These are phyloP conservation scores for Mormyrus lacerda DNA, from an alignment of 2,113 vertebrate species.

Conservation along the genomic window DNA sequence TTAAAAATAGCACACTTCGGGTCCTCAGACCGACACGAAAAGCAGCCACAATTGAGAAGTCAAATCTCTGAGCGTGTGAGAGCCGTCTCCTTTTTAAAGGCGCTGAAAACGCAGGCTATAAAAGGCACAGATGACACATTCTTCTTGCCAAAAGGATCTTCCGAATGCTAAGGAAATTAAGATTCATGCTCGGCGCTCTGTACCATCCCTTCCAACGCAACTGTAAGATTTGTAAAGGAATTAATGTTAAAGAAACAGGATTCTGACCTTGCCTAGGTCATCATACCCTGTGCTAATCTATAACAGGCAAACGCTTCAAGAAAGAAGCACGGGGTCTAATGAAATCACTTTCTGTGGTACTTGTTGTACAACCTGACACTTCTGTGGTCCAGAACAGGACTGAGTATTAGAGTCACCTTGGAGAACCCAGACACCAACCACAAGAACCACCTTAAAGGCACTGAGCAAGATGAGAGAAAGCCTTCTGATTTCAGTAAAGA, in stretches of 20 bases:
- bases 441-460: neutral
- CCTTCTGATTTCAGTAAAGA: neutral
- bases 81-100: neutral
- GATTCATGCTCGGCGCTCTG: neutral
- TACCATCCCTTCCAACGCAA: neutral
- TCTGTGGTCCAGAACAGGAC: neutral
- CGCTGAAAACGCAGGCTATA: neutral
- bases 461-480: neutral
- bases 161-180: constrained; percentile 6
- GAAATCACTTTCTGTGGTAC: neutral
- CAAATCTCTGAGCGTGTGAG: neutral
- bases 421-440: neutral
- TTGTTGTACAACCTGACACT: neutral
- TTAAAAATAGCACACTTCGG: neutral
- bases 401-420: neutral
- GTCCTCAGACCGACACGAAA: neutral
- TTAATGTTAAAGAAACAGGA: neutral
- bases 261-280: neutral
- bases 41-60: neutral
- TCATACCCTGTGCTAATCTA: neutral
- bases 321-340: neutral
- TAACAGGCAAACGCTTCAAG: neutral
- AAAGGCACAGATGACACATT: neutral
- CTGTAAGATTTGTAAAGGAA: neutral
- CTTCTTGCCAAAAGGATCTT: constrained; percentile 8